A percentile compares a stretch with the other conserved stretches of the same genome.
These are phyloP conservation scores for Osedax fenrisi DNA, from an alignment of 2,888 invertebrate genomes.

Conservation along the genomic window DNA sequence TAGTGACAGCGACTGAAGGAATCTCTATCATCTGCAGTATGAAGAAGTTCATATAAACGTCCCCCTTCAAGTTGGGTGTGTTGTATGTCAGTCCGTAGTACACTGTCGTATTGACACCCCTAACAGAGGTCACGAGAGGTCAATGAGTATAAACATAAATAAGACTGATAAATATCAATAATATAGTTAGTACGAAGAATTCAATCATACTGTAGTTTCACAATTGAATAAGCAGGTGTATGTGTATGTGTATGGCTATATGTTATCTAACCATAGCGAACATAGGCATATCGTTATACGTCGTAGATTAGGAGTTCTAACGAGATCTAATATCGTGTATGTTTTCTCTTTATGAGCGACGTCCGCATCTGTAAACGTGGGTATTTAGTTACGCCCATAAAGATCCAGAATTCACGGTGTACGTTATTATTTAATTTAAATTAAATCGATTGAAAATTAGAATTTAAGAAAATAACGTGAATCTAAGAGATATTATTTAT, in stretches of 20 bases:
- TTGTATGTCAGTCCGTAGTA: conserved; percentile 37
- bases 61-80: conserved; percentile 36
- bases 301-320: conserved; percentile 34
- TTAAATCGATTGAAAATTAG: no score
- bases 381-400: no score
- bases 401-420: no score
- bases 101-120: conserved; percentile 37
- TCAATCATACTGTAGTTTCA: no score
- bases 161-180: no score
- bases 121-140: conserved; percentile 8
- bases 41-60: conserved; percentile 37
- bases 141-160: no score
- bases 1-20: conserved; percentile 35
- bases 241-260: no score
- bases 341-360: conserved; percentile 5
- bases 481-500: no score
- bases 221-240: no score
- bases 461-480: no score
- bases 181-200: no score
- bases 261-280: conserved; percentile 35
- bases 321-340: conserved; percentile 35
- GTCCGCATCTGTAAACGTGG: background rate
- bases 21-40: conserved; percentile 36
- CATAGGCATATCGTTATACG: conserved; percentile 35
- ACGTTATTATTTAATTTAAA: no score